Conservation (phyloP, 2,888 invertebrate species). For the Biston stratarius region DNA sequence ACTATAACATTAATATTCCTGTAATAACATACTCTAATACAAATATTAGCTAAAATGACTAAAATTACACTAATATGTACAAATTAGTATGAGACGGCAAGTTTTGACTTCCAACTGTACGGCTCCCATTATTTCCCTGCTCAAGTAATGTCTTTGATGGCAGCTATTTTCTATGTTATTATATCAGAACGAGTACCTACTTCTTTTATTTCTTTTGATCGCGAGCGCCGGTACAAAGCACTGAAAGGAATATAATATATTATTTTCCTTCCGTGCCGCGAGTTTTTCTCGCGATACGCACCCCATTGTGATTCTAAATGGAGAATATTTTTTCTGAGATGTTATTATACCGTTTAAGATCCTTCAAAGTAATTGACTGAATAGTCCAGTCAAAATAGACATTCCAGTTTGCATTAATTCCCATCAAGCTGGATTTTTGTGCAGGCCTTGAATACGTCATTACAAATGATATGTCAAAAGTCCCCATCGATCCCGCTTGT, state of each 20-base stretch:
- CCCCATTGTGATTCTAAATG: slow-evolving; percentile 3
- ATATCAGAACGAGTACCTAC: neutral
- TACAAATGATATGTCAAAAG: too few relatives aligned
- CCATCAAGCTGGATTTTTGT: too few relatives aligned
- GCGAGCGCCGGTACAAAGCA: slow-evolving; percentile 6
- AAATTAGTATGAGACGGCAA: neutral
- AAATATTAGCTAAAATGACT: too few relatives aligned
- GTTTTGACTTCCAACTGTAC: neutral
- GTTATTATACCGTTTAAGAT: slow-evolving; percentile 11
- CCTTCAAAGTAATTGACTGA: neutral
- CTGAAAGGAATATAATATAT: slow-evolving; percentile 8
- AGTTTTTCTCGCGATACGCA: slow-evolving; percentile 1
- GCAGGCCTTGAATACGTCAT: too few relatives aligned
- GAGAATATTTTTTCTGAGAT: slow-evolving; percentile 7
- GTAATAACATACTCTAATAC: too few relatives aligned
- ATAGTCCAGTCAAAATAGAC: too few relatives aligned
- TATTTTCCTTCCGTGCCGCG: neutral
- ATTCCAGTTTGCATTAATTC: too few relatives aligned
- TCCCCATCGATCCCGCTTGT: too few relatives aligned
- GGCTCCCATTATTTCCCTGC: slow-evolving; percentile 1
- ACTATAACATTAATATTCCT: too few relatives aligned
- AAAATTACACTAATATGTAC: neutral
- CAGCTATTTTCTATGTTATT: slow-evolving; percentile 5
- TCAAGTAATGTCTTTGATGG: slow-evolving; percentile 2
- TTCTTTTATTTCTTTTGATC: slow-evolving; percentile 6